A percentile compares a stretch with the other conserved stretches of the same genome.
phyloP scores from a whole-genome alignment of 2,797 vertebrate genomes.

The Adrianichthys oophorus region DNA sequence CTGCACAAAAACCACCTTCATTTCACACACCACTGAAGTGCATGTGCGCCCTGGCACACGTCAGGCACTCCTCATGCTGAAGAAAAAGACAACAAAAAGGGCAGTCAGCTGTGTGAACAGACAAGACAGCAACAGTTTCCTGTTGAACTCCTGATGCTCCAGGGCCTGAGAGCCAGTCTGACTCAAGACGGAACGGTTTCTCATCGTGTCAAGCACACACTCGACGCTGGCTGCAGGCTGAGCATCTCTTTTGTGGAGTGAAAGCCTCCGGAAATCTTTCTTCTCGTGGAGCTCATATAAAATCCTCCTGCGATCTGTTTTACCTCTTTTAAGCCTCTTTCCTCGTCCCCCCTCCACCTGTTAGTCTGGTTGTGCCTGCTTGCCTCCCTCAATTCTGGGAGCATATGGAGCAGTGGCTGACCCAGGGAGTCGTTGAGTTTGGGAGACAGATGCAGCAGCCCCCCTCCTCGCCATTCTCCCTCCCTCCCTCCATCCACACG shows the following conservation, averaged over 20 bases:
- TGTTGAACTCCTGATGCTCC: conserved; percentile 13
- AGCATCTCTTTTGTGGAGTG: conserved; percentile 29
- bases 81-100: neutral
- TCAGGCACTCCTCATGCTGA: neutral
- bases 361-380: conserved; percentile 59
- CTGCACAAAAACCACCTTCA: neutral
- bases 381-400: conserved; percentile 69
- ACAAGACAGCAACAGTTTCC: conserved; percentile 35
- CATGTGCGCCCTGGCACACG: too few relatives aligned
- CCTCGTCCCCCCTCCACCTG: conserved; percentile 57
- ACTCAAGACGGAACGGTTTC: conserved; percentile 21
- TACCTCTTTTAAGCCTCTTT: conserved; percentile 57
- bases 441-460: conserved; percentile 73
- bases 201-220: conserved; percentile 28
- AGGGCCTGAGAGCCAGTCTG: conserved; percentile 15
- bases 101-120: neutral
- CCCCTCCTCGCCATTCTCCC: neutral
- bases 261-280: conserved; percentile 47
- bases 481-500: conserved; percentile 26
- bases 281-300: conserved; percentile 64
- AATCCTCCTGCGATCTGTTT: conserved; percentile 55
- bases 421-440: conserved; percentile 70
- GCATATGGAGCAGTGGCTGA: conserved; percentile 76
- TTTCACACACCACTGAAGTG: too few relatives aligned
- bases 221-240: conserved; percentile 42